Evolutionary conservation across 2,888 invertebrate genomes (phyloP).

Genomic region (Anticlea derivata): DNA sequence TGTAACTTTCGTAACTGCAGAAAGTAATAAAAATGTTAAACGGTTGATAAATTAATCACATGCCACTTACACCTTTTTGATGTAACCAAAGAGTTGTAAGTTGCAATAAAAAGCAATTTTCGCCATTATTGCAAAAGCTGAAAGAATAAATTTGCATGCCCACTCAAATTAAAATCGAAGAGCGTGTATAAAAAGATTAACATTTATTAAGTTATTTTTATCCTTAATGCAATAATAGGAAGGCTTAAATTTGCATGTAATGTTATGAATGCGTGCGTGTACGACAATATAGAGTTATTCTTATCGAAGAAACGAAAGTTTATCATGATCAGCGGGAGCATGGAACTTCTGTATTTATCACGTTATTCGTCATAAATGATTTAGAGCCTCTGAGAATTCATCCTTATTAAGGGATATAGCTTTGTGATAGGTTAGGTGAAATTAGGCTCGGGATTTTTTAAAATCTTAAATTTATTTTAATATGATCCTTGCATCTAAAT

Average conservation of each 20-base stretch:
- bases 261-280: slow-evolving; percentile 18
- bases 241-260: not conserved
- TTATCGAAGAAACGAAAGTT: slow-evolving; percentile 33
- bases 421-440: too few species aligned
- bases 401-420: slow-evolving; percentile 7
- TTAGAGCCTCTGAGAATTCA: slow-evolving; percentile 4
- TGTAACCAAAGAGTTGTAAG: too few species aligned
- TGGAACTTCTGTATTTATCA: slow-evolving; percentile 28
- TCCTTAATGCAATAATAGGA: not conserved
- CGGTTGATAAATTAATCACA: slow-evolving; percentile 22
- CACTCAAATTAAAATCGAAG: slow-evolving; percentile 1
- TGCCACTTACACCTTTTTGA: slow-evolving; percentile 5
- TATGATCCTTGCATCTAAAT: too few species aligned
- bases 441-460: too few species aligned
- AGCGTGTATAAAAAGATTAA: slow-evolving; percentile 9
- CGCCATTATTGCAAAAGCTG: slow-evolving; percentile 7
- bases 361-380: slow-evolving; percentile 22
- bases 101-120: slow-evolving; percentile 17
- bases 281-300: slow-evolving; percentile 15
- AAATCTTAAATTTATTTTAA: too few species aligned
- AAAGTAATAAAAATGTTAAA: slow-evolving; percentile 26
- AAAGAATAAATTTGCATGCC: slow-evolving; percentile 16
- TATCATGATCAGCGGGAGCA: slow-evolving; percentile 19
- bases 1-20: slow-evolving; percentile 23
- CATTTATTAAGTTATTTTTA: not conserved